Conservation (phyloP, 2,888 invertebrate species). For the Oegoconia quadripuncta region DNA sequence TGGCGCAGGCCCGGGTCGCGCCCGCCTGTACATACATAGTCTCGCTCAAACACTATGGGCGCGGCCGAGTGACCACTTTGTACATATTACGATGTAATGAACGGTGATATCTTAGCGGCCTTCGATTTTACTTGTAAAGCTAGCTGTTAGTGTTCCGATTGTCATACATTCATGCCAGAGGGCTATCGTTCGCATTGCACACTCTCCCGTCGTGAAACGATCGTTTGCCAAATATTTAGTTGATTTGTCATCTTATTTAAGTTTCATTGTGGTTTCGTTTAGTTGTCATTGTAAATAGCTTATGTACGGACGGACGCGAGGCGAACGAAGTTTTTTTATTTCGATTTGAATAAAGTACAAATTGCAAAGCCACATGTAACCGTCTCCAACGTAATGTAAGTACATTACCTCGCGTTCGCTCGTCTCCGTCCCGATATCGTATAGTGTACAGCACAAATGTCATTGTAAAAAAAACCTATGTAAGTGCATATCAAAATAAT, state of each 20-base stretch:
- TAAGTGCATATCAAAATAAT: conserved; percentile 77
- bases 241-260: conserved; percentile 45
- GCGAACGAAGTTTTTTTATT: conserved; percentile 36
- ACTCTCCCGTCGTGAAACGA: conserved; percentile 38
- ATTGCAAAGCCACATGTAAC: conserved; percentile 36
- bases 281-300: conserved; percentile 64
- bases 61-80: conserved; percentile 25
- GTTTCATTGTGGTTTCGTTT: conserved; percentile 49
- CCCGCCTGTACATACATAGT: conserved; percentile 57
- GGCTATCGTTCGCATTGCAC: conserved; percentile 46
- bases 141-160: conserved; percentile 63
- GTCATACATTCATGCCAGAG: conserved; percentile 41
- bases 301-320: conserved; percentile 38
- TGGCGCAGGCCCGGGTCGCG: conserved; percentile 17
- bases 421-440: conserved; percentile 32
- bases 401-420: conserved; percentile 34
- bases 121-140: conserved; percentile 77
- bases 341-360: conserved; percentile 50
- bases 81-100: conserved; percentile 72
- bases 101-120: conserved; percentile 79
- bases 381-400: conserved; percentile 36
- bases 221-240: conserved; percentile 72
- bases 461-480: conserved; percentile 69
- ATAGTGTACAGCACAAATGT: conserved; percentile 75
- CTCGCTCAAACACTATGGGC: conserved; percentile 31